A percentile compares a stretch with the other conserved stretches of the same genome.
Evolutionary conservation across 2,113 vertebrate species (phyloP).

Genomic region (Centrocercus urophasianus): DNA sequence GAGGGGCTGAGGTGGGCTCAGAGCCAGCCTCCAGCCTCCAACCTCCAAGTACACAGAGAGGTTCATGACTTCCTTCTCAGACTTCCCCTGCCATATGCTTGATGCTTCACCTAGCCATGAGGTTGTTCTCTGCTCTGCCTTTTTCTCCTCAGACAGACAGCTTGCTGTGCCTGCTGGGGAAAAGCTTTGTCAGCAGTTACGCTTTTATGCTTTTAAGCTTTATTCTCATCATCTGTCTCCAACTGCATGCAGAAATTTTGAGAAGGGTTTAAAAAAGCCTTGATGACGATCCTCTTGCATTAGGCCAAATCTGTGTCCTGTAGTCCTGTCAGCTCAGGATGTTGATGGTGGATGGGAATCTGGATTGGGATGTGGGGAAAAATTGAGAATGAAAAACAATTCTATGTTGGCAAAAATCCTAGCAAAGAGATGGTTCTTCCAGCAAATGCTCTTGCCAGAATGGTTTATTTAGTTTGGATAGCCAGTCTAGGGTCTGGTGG

Average conservation of each 20-base stretch:
- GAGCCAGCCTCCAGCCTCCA: not conserved
- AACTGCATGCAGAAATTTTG: not conserved
- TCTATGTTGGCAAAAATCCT: constrained; percentile 34
- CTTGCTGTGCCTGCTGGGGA: not conserved
- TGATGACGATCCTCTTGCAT: not conserved
- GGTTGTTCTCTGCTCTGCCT: not conserved
- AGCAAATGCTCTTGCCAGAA: constrained; percentile 32
- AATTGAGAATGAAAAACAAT: constrained; percentile 32
- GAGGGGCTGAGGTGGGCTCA: not conserved
- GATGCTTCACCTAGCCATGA: not conserved
- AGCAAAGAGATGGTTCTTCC: constrained; percentile 25
- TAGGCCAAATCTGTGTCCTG: not conserved
- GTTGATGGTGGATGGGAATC: constrained; percentile 17
- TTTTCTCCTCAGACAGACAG: not conserved
- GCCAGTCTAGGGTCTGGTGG: constrained; percentile 24
- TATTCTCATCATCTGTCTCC: not conserved
- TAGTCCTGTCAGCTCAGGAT: constrained; percentile 1
- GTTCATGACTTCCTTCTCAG: not conserved
- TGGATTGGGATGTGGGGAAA: not conserved
- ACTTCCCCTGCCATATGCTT: not conserved
- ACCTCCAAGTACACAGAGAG: not conserved
- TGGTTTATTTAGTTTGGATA: constrained; percentile 54
- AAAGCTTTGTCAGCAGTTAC: not conserved
- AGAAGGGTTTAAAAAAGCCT: constrained; percentile 1
- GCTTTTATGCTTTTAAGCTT: not conserved